These are phyloP conservation scores for Anthoscopus minutus DNA, from an alignment of 2,113 vertebrate species.

Conservation along the genomic window DNA sequence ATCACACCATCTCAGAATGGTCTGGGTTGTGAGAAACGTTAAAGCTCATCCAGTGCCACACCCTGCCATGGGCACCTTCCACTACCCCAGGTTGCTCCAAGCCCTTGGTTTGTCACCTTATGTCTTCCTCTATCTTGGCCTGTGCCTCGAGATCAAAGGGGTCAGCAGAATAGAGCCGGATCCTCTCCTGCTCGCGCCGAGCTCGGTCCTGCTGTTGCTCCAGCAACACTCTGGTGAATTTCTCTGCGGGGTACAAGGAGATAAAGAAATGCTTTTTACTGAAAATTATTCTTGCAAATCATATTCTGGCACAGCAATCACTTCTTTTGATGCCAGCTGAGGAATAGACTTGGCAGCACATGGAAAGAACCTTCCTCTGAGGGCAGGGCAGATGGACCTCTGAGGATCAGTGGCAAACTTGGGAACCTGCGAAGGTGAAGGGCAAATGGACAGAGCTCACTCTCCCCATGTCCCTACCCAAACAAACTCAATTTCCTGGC, in stretches of 20 bases:
- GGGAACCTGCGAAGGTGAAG: not conserved
- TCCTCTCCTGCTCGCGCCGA: conserved; percentile 90
- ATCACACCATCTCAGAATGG: not conserved
- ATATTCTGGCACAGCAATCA: not conserved
- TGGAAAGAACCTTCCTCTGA: not conserved
- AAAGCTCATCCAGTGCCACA: not conserved
- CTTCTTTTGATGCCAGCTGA: not conserved
- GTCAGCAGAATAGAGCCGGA: conserved; percentile 91
- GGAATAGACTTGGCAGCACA: not conserved
- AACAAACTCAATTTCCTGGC: not conserved
- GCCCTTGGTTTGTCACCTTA: conserved; percentile 75
- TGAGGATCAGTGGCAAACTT: not conserved
- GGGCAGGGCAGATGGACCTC: not conserved
- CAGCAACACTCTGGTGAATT: conserved; percentile 89
- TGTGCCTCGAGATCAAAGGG: conserved; percentile 98
- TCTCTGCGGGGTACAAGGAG: conserved; percentile 72
- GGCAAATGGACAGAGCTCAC: not conserved
- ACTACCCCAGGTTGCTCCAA: not conserved
- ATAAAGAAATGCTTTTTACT: not conserved
- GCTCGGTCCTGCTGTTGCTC: conserved; percentile 96
- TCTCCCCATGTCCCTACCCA: not conserved
- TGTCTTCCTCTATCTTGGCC: conserved; percentile 98
- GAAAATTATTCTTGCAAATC: not conserved
- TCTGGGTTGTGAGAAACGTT: not conserved
- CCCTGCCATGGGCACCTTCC: not conserved